Base-by-base conservation (phyloP, 2,113 vertebrate species). In the Hippoglossus stenolepis region DNA sequence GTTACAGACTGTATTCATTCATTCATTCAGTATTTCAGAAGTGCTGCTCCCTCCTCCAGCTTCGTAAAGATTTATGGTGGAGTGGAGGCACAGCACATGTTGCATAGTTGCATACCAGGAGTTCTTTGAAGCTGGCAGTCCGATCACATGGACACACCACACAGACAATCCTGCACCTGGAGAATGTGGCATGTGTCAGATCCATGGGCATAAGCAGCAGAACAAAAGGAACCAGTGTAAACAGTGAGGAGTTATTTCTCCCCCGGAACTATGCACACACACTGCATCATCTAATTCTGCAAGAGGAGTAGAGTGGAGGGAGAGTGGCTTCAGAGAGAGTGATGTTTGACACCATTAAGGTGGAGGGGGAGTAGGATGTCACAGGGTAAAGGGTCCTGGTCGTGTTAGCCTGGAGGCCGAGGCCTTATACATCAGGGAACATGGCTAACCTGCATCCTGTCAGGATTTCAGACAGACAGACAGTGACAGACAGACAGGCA, bases 371-470 rank as follows among this genome's bases (percentile, higher is more conserved):
- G 47, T 18, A 53, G 75, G 64, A 63, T 71, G 74, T 77, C 28
- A 71, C 15, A 5, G 66, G 60, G 67, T 83, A 76, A 73, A 68
- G 66, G 80, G 73, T 60, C 75, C 49, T 51, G 72, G 76, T 81
- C 23, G 24, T 53, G 53, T 67, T 75, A 40, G 71, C 66, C 71
- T 85, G 13, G 4, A 59, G 77, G 73, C 75, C 67, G 70, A 60
- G 59, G 58, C 62, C 66, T 43, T 70, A 88, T 77, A 21, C 73
- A 83, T 81, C 60, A 56, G 76, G 78, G 79, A 81, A 60, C 77
- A 53, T 17, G 18, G 63, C 83, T 85, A 81, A 91, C 88, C 57
- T 80, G 74, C 78, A 80, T 90, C 89, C 81, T 74, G 72, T 90
- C 20, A 91, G 91, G 85, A 87, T 80, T 66, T 60, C 63, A 66